Percentiles rank a stretch among this genome's conserved stretches.
phyloP scores from a whole-genome alignment of 2,888 invertebrate genomes.

The Drosophila pseudotalamancana region DNA sequence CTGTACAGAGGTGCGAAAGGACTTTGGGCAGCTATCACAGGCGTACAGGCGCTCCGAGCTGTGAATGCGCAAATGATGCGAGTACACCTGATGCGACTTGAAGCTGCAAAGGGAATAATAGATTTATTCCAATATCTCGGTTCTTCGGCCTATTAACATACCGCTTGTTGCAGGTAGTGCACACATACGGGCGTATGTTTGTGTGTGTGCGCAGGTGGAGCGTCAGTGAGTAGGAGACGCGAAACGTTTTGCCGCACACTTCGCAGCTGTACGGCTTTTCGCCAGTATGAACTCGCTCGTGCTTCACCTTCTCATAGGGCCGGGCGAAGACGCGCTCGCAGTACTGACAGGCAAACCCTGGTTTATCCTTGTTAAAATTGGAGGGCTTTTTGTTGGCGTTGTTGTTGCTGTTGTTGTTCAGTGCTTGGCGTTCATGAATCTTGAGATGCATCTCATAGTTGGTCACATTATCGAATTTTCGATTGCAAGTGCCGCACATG shows the following conservation, averaged over 20 bases:
- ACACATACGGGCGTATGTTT: conserved; percentile 90
- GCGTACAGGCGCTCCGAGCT: conserved; percentile 90
- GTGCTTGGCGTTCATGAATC: conserved; percentile 85
- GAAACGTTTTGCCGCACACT: conserved; percentile 92
- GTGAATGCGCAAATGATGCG: conserved; percentile 91
- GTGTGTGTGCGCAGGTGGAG: conserved; percentile 92
- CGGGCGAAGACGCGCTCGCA: conserved; percentile 89
- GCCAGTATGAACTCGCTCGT: conserved; percentile 93
- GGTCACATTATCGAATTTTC: conserved; percentile 88
- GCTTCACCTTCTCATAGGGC: conserved; percentile 93
- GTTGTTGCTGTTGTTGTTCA: conserved; percentile 5
- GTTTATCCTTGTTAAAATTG: conserved; percentile 36
- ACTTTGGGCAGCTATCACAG: conserved; percentile 91
- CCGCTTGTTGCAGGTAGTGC: conserved; percentile 89
- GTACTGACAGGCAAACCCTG: conserved; percentile 88
- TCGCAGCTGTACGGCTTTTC: conserved; percentile 92
- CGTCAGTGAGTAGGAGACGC: conserved; percentile 92
- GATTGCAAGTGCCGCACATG: conserved; percentile 89
- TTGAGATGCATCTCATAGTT: conserved; percentile 90
- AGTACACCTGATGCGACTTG: conserved; percentile 92
- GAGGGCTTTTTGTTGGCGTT: conserved; percentile 14
- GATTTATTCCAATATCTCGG: fast-evolving
- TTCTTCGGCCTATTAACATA: conserved; percentile 39
- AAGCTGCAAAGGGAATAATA: conserved; percentile 86
- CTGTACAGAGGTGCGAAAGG: conserved; percentile 92